These are phyloP conservation scores for Pavo muticus DNA, from an alignment of 2,113 vertebrate genomes.

Conservation along the genomic window DNA sequence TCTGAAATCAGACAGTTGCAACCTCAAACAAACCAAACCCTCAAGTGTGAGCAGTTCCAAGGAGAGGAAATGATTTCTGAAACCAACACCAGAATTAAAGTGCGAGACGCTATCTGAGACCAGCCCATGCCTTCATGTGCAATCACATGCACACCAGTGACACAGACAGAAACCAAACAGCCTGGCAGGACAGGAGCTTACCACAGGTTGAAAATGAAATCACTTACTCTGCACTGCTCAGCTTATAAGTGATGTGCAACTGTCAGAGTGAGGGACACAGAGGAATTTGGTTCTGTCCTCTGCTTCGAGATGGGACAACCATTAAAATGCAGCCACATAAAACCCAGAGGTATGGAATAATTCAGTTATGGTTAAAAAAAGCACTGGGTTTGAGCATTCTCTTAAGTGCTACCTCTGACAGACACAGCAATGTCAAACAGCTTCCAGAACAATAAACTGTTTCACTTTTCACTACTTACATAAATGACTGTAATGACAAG, in stretches of 20 bases:
- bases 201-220: not conserved
- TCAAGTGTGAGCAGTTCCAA: conserved; percentile 11
- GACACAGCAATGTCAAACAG: not conserved
- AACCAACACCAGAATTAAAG: not conserved
- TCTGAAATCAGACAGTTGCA: conserved; percentile 15
- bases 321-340: not conserved
- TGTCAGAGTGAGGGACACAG: not conserved
- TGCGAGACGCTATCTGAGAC: not conserved
- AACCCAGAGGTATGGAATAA: not conserved
- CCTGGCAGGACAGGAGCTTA: not conserved
- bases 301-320: not conserved
- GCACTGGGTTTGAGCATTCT: not conserved
- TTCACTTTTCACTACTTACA: not conserved
- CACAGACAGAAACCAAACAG: not conserved
- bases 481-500: not conserved
- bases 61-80: conserved; percentile 17
- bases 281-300: not conserved
- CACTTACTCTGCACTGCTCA: not conserved
- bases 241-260: not conserved
- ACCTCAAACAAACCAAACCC: conserved; percentile 39
- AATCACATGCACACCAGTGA: not conserved
- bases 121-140: not conserved
- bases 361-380: not conserved
- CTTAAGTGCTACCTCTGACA: not conserved
- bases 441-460: not conserved